These are phyloP conservation scores for Erannis defoliaria DNA, from an alignment of 2,888 invertebrate species.

Conservation along the genomic window DNA sequence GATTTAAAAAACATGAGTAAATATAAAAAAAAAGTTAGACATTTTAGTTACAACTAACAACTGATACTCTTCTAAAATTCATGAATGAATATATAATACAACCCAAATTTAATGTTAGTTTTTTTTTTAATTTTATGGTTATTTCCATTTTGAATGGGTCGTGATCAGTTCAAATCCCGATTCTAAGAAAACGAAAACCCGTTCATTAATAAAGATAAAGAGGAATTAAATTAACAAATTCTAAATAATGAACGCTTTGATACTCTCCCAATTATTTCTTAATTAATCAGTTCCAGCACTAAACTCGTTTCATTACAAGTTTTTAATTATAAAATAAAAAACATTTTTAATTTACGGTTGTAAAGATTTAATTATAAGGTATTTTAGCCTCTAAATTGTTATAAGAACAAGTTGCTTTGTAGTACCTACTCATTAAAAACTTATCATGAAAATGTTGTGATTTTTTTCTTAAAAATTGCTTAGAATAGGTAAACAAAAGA, in stretches of 20 bases:
- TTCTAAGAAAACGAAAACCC: too few species aligned
- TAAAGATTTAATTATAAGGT: slow-evolving; percentile 17
- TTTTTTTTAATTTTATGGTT: too few species aligned
- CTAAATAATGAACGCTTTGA: background rate
- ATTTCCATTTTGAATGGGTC: too few species aligned
- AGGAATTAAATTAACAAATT: background rate
- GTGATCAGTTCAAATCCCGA: too few species aligned
- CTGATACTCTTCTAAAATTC: too few species aligned
- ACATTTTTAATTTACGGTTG: slow-evolving; percentile 20
- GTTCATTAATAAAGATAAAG: too few species aligned
- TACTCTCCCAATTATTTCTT: slow-evolving; percentile 7
- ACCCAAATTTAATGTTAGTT: too few species aligned
- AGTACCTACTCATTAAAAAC: background rate
- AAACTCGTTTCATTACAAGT: slow-evolving; percentile 16
- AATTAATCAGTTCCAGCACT: slow-evolving; percentile 1
- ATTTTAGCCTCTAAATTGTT: background rate
- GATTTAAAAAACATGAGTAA: too few species aligned
- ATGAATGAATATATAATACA: too few species aligned
- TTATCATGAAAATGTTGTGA: background rate
- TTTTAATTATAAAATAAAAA: slow-evolving; percentile 31
- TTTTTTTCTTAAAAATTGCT: background rate
- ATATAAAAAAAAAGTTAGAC: background rate
- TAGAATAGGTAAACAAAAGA: background rate
- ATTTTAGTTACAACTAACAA: too few species aligned
- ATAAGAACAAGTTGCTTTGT: background rate